Evolutionary conservation across 2,113 vertebrate genomes (phyloP).

Genomic region (Columba janthina): DNA sequence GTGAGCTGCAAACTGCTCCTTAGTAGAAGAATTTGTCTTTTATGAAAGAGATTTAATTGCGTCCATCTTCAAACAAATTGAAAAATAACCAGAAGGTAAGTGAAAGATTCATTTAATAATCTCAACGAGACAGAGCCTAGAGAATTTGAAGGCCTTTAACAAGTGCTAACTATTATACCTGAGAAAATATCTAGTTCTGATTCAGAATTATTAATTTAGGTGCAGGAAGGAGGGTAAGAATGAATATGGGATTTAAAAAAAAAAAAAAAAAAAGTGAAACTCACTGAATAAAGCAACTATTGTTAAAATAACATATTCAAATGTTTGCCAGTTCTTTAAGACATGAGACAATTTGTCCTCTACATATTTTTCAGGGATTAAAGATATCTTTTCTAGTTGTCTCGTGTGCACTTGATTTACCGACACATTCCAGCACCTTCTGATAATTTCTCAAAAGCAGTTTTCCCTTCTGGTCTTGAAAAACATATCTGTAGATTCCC

Average conservation of each 20-base stretch:
- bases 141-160: slow-evolving; percentile 40
- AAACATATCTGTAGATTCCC: background rate
- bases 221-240: background rate
- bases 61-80: slow-evolving; percentile 56
- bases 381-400: background rate
- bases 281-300: background rate
- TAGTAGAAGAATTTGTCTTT: slow-evolving; percentile 17
- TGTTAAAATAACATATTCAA: background rate
- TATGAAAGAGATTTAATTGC: slow-evolving; percentile 57
- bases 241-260: background rate
- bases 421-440: background rate
- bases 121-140: slow-evolving; percentile 30
- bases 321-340: background rate
- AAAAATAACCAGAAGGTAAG: slow-evolving; percentile 52
- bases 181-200: slow-evolving; percentile 44
- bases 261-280: background rate
- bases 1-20: background rate
- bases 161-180: slow-evolving; percentile 53
- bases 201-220: slow-evolving; percentile 37
- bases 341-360: background rate
- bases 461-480: background rate
- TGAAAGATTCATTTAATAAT: slow-evolving; percentile 61
- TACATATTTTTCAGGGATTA: background rate
- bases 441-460: background rate
- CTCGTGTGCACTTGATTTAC: accelerated